Base-by-base conservation (phyloP, 2,797 vertebrate genomes). In the Manis javanica region DNA sequence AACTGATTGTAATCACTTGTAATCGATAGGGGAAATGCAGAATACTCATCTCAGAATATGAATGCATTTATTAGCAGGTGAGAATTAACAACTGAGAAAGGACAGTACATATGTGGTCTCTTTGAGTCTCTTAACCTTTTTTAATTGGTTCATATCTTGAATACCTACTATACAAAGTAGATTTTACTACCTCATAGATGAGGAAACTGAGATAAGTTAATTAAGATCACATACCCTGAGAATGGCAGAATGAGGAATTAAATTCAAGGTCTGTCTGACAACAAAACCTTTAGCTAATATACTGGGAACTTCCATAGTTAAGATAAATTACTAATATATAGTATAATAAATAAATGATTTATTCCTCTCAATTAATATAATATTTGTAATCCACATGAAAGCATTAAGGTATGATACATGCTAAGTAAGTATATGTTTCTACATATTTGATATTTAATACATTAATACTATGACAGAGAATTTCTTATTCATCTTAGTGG, bases 91-190 rank as follows among this genome's bases (percentile, higher is more conserved):
- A 34, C 8, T 34, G 8, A 78, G 42, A 94, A 42, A 55, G n/a
- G 15, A 14, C 3, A 74, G 66, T 8, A 37, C 2, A 11, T 46
- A 23, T 0, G 51, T 7, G 19, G 7, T 51, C 7, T 66, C 31
- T 26, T 53, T 71, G 23, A 9, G 26, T 49, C 7, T 37, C 12
- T 23, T 81, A 63, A 42, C 19, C 5, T 0, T 69, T 83, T 86
- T 39, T 7, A 85, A 69, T 87, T 79, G 13, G 9, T 57, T 93
- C 90, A 49, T 55, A 61, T 95, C 86, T 87, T 90, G 23, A 92
- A 49, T 85, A 24, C 0, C 21, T 75, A 55, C 5, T 29, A 29
- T 90, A 13, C 3, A 34, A 90, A 31, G 21, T 72, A 88, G 4
- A 15, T 49, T 90, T 39, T n/a, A 72, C 34, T 84, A 51, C 15